Conservation (phyloP, 2,888 invertebrate genomes). For the Cylindroiulus punctatus region DNA sequence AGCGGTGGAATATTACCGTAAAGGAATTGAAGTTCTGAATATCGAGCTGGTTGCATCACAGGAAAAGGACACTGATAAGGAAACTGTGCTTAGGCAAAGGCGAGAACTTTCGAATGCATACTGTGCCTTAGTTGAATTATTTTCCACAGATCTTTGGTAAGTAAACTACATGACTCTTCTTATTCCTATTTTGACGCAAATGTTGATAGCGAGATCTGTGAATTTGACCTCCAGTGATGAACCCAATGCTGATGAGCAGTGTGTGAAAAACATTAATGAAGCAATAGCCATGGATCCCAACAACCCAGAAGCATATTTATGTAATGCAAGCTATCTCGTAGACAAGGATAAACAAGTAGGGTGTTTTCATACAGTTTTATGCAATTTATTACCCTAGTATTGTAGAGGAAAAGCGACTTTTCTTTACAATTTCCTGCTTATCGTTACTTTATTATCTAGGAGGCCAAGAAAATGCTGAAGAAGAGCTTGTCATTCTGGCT, state of each 20-base stretch:
- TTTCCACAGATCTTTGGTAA: conserved; percentile 68
- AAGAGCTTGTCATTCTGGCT: conserved; percentile 67
- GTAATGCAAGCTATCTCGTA: conserved; percentile 65
- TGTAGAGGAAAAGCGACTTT: no score
- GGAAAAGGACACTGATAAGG: neutral
- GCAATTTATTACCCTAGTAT: no score
- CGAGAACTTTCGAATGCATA: conserved; percentile 65
- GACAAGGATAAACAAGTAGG: conserved; percentile 63
- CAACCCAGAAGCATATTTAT: conserved; percentile 67
- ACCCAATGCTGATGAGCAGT: conserved; percentile 66
- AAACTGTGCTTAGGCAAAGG: neutral
- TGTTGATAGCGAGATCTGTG: conserved; percentile 26
- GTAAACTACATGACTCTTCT: conserved; percentile 46
- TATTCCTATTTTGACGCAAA: neutral
- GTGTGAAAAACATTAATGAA: conserved; percentile 64
- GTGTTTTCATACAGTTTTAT: neutral
- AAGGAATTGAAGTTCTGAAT: conserved; percentile 66
- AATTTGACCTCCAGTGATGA: conserved; percentile 63
- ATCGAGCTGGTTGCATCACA: conserved; percentile 59
- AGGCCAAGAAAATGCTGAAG: conserved; percentile 63
- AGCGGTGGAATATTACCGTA: conserved; percentile 65
- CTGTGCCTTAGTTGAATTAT: conserved; percentile 67
- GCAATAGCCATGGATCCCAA: conserved; percentile 64
- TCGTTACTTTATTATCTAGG: conserved; percentile 60
- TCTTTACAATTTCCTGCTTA: no score